Evolutionary conservation across 2,888 invertebrate genomes (phyloP).

Genomic region (Cheilosia scutellata): DNA sequence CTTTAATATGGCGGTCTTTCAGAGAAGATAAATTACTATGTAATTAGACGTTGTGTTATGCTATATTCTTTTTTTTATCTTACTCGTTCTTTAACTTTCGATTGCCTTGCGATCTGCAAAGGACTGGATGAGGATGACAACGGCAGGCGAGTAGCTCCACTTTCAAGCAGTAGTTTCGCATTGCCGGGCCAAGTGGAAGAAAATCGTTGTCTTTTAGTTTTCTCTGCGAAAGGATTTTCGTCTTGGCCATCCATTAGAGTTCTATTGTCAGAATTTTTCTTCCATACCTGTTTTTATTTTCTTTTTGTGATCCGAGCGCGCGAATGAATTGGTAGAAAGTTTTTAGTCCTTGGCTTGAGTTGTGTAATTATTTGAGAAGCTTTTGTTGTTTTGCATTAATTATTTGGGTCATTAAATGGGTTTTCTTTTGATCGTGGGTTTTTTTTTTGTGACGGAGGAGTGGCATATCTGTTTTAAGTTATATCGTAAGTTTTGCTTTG

Average conservation of each 20-base stretch:
- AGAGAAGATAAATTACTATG: constrained; percentile 73
- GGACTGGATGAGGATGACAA: constrained; percentile 18
- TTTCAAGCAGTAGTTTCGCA: constrained; percentile 44
- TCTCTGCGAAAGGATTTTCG: constrained; percentile 25
- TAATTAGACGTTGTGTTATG: constrained; percentile 70
- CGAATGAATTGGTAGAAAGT: constrained; percentile 57
- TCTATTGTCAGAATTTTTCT: constrained; percentile 52
- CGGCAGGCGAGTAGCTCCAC: constrained; percentile 14
- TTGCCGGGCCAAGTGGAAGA: constrained; percentile 44
- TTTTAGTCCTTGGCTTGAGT: constrained; percentile 55
- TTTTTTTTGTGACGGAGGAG: background rate
- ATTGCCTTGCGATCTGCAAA: constrained; percentile 23
- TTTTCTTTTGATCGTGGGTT: background rate
- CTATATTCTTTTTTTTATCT: constrained; percentile 8
- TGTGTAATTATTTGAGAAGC: constrained; percentile 67
- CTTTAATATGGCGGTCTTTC: constrained; percentile 45
- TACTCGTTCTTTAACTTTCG: constrained; percentile 48
- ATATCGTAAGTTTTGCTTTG: constrained; percentile 52
- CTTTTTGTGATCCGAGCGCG: constrained; percentile 28
- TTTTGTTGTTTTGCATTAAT: constrained; percentile 73
- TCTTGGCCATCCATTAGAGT: constrained; percentile 60
- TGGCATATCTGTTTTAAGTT: constrained; percentile 65
- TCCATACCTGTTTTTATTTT: constrained; percentile 17
- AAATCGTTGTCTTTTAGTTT: constrained; percentile 32
- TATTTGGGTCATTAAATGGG: constrained; percentile 70